Evolutionary conservation across 2,797 vertebrate genomes (phyloP), one percentile per base, ranked within the genome.

Genomic region (Microctenopoma lineatum): DNA sequence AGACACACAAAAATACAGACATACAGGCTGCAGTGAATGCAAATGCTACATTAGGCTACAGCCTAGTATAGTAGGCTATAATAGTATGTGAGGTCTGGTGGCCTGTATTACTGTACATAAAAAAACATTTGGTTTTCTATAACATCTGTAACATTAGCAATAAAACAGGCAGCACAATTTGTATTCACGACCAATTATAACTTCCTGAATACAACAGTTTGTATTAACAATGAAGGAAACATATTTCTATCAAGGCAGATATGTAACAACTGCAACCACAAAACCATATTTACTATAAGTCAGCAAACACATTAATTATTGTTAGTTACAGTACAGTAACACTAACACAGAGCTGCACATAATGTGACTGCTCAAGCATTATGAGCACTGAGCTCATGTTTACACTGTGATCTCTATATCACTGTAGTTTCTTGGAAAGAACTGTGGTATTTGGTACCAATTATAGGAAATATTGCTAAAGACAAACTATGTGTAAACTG

Each of bases 61-160:
- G 77, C 75, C 21, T 21, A 21, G 21, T 21, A 21, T 21, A 21
- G 21, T 21, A 21, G 21, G 21, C 21, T 21, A 21, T 21, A 21
- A 21, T 47, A 39, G 45, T 34, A 45, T 32, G 46, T 7, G 18
- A 51, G 60, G 41, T 60, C 39, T 48, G 51, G 75, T 59, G 16
- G 42, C 44, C 26, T 60, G 38, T 25, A 41, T 62, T 69, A 46
- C 68, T 65, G 56, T 50, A 62, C 60, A 65, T 80, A 66, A 47
- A 45, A 64, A 29, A 29, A 39, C 16, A 5, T 58, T 55, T 16
- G 34, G 36, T 13, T 66, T 71, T 58, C 48, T 46, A 51, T 67
- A 34, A 53, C 47, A 21, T 52, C 45, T 61, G 51, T 47, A 41
- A 52, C 3, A 29, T 66, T 21, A 39, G 36, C 14, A 48, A 7